Evolutionary conservation across 2,888 invertebrate species (phyloP).

Genomic region (Steromphala cineraria): DNA sequence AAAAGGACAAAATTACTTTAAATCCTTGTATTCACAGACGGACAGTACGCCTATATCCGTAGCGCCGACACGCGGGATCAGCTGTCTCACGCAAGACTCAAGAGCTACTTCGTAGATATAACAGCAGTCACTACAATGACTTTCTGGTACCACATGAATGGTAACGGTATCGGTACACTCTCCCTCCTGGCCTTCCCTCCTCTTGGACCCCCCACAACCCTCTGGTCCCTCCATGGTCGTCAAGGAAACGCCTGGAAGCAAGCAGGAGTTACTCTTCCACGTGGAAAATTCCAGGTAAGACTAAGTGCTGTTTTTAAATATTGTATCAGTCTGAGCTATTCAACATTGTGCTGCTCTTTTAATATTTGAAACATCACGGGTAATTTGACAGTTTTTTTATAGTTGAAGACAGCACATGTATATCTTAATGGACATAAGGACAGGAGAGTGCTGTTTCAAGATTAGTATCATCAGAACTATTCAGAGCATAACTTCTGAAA

Average conservation of each 20-base stretch:
- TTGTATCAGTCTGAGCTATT: too few relatives aligned
- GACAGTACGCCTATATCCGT: background rate
- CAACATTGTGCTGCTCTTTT: too few relatives aligned
- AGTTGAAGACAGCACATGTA: too few relatives aligned
- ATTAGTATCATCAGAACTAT: too few relatives aligned
- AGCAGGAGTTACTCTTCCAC: background rate
- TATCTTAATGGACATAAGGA: too few relatives aligned
- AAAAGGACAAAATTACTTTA: too few relatives aligned
- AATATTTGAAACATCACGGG: too few relatives aligned
- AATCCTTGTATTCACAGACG: background rate
- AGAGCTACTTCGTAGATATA: background rate
- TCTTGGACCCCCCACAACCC: background rate
- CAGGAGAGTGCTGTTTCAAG: too few relatives aligned
- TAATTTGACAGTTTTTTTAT: too few relatives aligned
- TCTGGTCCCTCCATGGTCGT: background rate
- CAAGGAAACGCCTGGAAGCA: background rate
- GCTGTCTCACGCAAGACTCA: background rate
- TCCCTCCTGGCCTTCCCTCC: too few relatives aligned
- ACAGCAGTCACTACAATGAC: background rate
- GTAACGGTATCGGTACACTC: conserved; percentile 3
- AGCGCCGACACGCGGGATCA: background rate
- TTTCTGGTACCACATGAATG: conserved; percentile 24
- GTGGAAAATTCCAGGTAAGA: background rate
- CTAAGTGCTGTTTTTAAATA: too few relatives aligned
- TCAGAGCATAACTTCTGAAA: too few relatives aligned